Base-by-base conservation (phyloP, 2,797 vertebrate genomes). In the Falco cherrug region DNA sequence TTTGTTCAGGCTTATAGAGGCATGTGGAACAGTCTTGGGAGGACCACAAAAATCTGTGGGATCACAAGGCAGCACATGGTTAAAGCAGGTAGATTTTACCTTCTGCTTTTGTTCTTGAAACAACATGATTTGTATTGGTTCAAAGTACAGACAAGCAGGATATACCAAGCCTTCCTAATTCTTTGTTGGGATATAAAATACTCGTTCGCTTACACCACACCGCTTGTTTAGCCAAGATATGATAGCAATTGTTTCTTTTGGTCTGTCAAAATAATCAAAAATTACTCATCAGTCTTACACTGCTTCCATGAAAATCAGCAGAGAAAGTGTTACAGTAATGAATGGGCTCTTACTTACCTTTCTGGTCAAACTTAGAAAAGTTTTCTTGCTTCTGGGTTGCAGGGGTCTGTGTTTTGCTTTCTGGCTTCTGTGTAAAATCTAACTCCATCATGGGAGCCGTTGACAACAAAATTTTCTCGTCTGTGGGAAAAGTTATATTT, bases 21-120 rank as follows among this genome's bases (percentile, higher is more conserved):
- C 91, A 8, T 96, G 94, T 47, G 87, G 89, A 67, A 95, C 0
- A 37, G 71, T 21, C 87, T n/a, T 91, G 76, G 96, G 95, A 76
- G 68, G 73, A 78, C 65, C 92, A 78, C 96, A 97, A 77, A 94
- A 95, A 75, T 7, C 96, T 97, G 95, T 57, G 37, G 76, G 89
- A 61, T 64, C 64, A 94, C 45, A 87, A 87, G 41, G 64, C 45
- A 92, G 37, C 31, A 70, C 56, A 31, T 0, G 0, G 60, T 80
- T 75, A 92, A 81, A 73, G 26, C 33, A 37, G 31, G 24, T 2
- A 69, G 51, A 31, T 51, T 54, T 89, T 53, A 13, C 16, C 14
- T 5, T 3, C 26, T 64, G 56, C 24, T 77, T 78, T 33, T 61
- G 28, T 41, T 88, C 45, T n/a, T 64, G 37, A 77, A 83, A 53